A percentile compares a stretch with the other conserved stretches of the same genome.
Conservation (phyloP, 2,888 invertebrate species). For the Stictocephala bisonia region DNA sequence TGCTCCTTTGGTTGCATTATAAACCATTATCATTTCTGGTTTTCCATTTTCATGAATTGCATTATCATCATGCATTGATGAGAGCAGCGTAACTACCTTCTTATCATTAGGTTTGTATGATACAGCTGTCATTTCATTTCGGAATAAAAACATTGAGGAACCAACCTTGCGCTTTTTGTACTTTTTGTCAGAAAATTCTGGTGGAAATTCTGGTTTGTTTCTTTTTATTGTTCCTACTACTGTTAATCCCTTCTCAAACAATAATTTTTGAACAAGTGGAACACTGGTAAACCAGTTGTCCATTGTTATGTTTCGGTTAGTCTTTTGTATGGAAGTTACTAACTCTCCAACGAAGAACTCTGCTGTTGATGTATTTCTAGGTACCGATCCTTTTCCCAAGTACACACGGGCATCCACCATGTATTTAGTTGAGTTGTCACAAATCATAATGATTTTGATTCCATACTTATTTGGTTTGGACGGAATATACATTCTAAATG, state of each 20-base stretch:
- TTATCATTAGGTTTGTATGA: conserved; percentile 37
- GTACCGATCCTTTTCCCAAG: conserved; percentile 42
- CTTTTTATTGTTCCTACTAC: not conserved
- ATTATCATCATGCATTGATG: conserved; percentile 9
- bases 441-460: conserved; percentile 44
- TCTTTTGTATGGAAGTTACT: conserved; percentile 3
- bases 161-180: conserved; percentile 18
- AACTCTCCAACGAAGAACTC: conserved; percentile 44
- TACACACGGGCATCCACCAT: conserved; percentile 45
- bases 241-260: conserved; percentile 24
- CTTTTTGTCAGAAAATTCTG: conserved; percentile 7
- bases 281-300: conserved; percentile 44
- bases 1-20: conserved; percentile 39
- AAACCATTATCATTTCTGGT: conserved; percentile 31
- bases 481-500: conserved; percentile 48
- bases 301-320: conserved; percentile 26
- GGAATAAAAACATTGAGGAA: conserved; percentile 12
- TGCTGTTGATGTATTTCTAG: conserved; percentile 23
- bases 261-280: conserved; percentile 7
- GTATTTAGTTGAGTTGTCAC: conserved; percentile 41
- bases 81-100: conserved; percentile 19
- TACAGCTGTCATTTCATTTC: not conserved
- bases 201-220: conserved; percentile 23
- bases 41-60: conserved; percentile 17
- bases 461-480: conserved; percentile 55